Base-by-base conservation (phyloP, 2,113 vertebrate species). In the Myotis davidii region DNA sequence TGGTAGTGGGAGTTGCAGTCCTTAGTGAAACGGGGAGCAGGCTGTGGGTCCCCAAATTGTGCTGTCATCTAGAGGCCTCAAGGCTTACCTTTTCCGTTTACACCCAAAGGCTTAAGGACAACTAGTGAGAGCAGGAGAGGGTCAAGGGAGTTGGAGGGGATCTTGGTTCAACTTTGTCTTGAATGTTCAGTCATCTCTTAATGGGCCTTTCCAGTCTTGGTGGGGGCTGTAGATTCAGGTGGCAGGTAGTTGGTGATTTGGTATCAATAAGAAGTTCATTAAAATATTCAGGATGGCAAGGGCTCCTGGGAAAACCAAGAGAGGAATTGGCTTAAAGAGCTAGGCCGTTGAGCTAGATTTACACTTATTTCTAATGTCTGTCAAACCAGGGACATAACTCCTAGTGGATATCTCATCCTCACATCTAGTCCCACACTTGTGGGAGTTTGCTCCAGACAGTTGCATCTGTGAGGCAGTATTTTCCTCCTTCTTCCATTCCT, bases 251-350 rank as follows among this genome's bases (percentile, higher is more conserved):
- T 88, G 79, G 78, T 78, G 21, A 65, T 74, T 96, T 91, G 86
- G 50, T 94, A 54, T 34, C 91, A 77, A 85, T 81, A 48, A 72
- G 54, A 96, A 50, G 29, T 70, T 94, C 23, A n/a, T 77, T 88
- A 83, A 79, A 82, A 87, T 77, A 90, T 72, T 88, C 67, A 39
- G 78, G 59, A 54, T 59, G 79, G 37, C 52, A 37, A 52, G 52
- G 73, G 50, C 14, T 29, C 52, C 78, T 92, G 9, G 90, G 89
- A 86, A 70, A 92, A 64, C 45, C 11, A 64, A 77, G 23, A 73
- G 77, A 94, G 50, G 70, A 83, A 74, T 56, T 52, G 39, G 72
- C 78, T 94, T 74, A 90, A 85, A 67, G 79, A 85, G 32, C 29
- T 52, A 83, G 56, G 70, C 21, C 45, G 39, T 86, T 25, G 88